Evolutionary conservation across 2,797 vertebrate genomes (phyloP).

Genomic region (Rhinella marina): DNA sequence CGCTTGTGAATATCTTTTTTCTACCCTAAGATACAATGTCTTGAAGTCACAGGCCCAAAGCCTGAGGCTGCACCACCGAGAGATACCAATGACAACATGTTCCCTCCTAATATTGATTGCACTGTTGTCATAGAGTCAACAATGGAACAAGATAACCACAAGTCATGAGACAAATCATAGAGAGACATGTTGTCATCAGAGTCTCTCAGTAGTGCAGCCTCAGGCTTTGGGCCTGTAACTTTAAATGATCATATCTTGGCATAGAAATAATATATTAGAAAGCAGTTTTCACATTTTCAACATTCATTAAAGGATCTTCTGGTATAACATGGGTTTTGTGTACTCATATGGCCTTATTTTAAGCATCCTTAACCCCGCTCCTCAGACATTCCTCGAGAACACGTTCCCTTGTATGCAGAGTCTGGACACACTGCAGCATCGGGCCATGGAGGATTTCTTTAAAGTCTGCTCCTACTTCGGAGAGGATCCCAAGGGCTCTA

Average conservation of each 20-base stretch:
- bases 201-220: not conserved
- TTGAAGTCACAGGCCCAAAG: not conserved
- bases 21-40: not conserved
- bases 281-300: not conserved
- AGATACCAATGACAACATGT: not conserved
- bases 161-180: not conserved
- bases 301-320: not conserved
- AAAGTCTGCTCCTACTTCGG: conserved; percentile 92
- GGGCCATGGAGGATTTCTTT: conserved; percentile 89
- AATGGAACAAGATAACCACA: not conserved
- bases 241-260: not conserved
- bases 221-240: not conserved
- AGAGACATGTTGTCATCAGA: not conserved
- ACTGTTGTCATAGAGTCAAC: not conserved
- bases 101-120: not conserved
- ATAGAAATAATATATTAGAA: not conserved
- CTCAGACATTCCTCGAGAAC: conserved; percentile 91
- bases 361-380: conserved; percentile 64
- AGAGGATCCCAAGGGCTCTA: conserved; percentile 89
- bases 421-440: conserved; percentile 88
- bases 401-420: conserved; percentile 89
- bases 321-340: not conserved
- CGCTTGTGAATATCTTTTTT: not conserved
- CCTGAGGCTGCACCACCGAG: conserved; percentile 8
- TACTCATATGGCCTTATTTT: not conserved